These are phyloP conservation scores for Chymomyza procnemis DNA, from an alignment of 2,888 invertebrate species.

Conservation along the genomic window DNA sequence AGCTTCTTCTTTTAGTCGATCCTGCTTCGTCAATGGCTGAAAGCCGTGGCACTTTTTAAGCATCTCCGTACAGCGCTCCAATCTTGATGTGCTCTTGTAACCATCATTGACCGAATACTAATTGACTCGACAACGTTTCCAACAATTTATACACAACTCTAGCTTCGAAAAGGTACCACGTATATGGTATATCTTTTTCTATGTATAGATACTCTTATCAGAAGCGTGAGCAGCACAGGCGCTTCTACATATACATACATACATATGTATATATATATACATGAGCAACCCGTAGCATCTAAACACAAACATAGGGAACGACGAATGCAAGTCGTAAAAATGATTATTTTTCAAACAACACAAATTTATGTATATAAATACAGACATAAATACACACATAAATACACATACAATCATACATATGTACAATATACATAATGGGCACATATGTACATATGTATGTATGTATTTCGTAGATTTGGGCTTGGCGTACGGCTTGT, in stretches of 20 bases:
- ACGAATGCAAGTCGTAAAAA: too few species aligned
- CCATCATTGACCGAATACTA: constrained; percentile 48
- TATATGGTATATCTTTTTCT: background rate
- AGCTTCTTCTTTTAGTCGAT: constrained; percentile 39
- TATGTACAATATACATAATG: too few species aligned
- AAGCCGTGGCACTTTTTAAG: background rate
- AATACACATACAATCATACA: background rate
- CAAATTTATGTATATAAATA: too few species aligned
- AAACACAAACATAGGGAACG: too few species aligned
- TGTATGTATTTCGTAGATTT: background rate
- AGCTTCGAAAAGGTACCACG: too few species aligned
- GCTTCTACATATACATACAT: too few species aligned
- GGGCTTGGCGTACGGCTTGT: background rate
- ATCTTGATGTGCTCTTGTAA: constrained; percentile 28
- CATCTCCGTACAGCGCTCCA: background rate
- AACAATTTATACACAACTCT: constrained; percentile 47
- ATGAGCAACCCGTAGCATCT: too few species aligned
- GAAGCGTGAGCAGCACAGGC: too few species aligned
- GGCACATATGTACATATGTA: background rate
- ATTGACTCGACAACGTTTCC: constrained; percentile 28
- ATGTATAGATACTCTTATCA: too few species aligned
- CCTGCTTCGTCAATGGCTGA: background rate
- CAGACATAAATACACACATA: background rate
- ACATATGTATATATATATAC: background rate
- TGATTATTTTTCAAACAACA: too few species aligned